Base-by-base conservation (phyloP, 2,797 vertebrate genomes). In the Gobionotothen gibberifrons region DNA sequence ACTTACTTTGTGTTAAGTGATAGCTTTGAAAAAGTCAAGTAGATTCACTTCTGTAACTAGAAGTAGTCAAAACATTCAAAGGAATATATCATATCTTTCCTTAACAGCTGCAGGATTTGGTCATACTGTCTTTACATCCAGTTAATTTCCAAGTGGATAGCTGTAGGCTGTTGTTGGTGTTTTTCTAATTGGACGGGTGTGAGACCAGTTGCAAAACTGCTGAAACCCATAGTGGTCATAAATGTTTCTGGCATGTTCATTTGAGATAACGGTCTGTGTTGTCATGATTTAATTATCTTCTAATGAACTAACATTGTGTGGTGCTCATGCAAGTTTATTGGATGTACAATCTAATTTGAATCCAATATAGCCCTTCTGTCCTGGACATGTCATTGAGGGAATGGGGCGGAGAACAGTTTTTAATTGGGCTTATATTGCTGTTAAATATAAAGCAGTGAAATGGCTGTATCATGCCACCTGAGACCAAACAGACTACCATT, bases 1-100 rank as follows among this genome's bases (percentile, higher is more conserved):
- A 43, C 42, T 36, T n/a, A 8, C 46, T 21, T 49, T 29, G 19
- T 46, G 3, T 29, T 52, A 64, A 66, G 26, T 4, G 15, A 21
- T 29, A 51, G 19, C 42, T 56, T 39, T 0, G 15, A 46, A 67
- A 71, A 26, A 63, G 61, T 65, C 43, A 26, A 47, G 70, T 9
- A 48, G 60, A 79, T 69, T 76, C 56, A 42, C 29, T 44, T 6
- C 39, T 29, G 55, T 53, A 26, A 78, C 70, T 21, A 58, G 32
- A 72, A 55, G 17, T 12, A 21, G 17, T 58, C 7, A 15, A 9
- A 47, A 26, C n/a, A n/a, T 29, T 17, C 36, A 19, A 9, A 61
- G 47, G 11, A 59, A 52, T 49, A 32, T 2, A 3, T 12, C 10
- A 5, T 17, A 16, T 53, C 12, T 14, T 16, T 17, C 22, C 47